phyloP scores from a whole-genome alignment of 2,113 vertebrate genomes.

The Callionymus lyra region DNA sequence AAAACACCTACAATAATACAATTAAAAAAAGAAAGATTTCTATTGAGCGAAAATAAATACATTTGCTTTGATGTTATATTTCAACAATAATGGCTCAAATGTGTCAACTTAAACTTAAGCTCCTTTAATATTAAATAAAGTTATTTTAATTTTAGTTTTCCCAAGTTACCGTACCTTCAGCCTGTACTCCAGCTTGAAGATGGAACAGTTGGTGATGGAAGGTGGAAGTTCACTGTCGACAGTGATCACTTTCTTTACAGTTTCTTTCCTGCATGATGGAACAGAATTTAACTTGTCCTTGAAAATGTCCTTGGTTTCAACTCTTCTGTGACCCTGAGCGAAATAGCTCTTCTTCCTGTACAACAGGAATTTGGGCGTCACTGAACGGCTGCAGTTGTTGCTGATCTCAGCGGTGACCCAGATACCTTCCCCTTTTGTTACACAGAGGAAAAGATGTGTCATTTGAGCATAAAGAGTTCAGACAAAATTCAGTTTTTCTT shows the following conservation, averaged over 20 bases:
- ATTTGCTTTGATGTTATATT: no score
- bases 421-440: conserved; percentile 28
- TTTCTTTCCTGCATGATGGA: conserved; percentile 3
- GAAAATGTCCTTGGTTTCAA: conserved; percentile 2
- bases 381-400: conserved; percentile 39
- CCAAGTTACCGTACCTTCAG: conserved; percentile 38
- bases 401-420: conserved; percentile 21
- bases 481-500: no score
- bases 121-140: no score
- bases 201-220: conserved; percentile 50
- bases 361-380: conserved; percentile 40
- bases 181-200: conserved; percentile 51
- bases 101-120: no score
- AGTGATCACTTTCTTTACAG: conserved; percentile 26
- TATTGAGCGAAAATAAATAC: no score
- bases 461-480: no score
- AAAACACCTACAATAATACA: conserved; percentile 35
- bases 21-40: no score
- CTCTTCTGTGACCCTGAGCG: conserved; percentile 19
- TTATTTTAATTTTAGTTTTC: no score
- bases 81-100: no score
- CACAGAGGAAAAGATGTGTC: rapidly evolving
- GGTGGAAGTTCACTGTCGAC: conserved; percentile 29
- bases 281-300: conserved; percentile 33
- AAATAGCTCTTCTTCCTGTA: conserved; percentile 49